phyloP scores from a whole-genome alignment of 1,140 invertebrate species.

The Tetramorium alpestre region DNA sequence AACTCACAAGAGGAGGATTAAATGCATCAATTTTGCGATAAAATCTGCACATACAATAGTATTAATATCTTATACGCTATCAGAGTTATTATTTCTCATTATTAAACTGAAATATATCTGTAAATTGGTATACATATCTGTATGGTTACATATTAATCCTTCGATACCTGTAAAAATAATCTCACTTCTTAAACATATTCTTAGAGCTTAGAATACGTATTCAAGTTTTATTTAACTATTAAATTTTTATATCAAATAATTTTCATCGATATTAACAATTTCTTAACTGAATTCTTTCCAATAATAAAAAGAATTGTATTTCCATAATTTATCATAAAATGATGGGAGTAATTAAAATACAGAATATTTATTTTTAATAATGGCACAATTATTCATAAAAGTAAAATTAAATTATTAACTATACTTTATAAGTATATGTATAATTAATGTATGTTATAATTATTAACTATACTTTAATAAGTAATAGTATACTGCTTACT shows the following conservation, averaged over 20 bases:
- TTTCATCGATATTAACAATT: constrained; percentile 26
- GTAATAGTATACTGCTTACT: background rate
- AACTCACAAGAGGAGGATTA: constrained; percentile 20
- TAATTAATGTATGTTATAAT: no score
- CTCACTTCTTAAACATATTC: constrained; percentile 50
- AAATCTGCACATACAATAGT: background rate
- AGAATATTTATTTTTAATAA: constrained; percentile 31
- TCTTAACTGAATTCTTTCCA: background rate
- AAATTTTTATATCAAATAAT: constrained; percentile 9
- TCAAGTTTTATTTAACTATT: constrained; percentile 33
- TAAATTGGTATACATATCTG: constrained; percentile 24
- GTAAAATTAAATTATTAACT: constrained; percentile 19
- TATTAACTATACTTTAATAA: background rate
- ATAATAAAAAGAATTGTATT: background rate
- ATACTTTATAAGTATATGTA: background rate
- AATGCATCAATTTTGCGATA: constrained; percentile 3
- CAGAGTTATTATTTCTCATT: constrained; percentile 24
- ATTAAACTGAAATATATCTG: constrained; percentile 9
- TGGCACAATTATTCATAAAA: constrained; percentile 49
- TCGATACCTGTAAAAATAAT: constrained; percentile 52
- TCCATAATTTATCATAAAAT: background rate
- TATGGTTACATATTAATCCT: constrained; percentile 32
- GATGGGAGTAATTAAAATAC: background rate
- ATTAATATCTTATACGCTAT: constrained; percentile 39
- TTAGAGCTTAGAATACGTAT: constrained; percentile 43